These are phyloP conservation scores for Sitta carolinensis DNA, from an alignment of 2,797 vertebrate genomes.

Conservation along the genomic window DNA sequence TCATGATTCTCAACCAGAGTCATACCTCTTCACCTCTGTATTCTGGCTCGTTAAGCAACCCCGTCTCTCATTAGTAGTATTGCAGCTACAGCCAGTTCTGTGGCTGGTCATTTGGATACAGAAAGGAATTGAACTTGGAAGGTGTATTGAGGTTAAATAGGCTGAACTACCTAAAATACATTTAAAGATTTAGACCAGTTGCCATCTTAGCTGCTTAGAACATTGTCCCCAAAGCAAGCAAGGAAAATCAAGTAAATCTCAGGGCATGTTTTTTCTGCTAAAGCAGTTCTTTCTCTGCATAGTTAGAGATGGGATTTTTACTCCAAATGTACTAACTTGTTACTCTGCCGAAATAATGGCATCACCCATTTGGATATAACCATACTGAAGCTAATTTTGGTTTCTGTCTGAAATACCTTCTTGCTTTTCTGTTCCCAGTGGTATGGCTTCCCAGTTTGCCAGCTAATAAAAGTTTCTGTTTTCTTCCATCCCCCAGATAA, in stretches of 20 bases:
- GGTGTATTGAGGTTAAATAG: neutral
- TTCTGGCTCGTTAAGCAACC: neutral
- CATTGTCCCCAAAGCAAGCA: neutral
- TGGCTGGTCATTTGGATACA: neutral
- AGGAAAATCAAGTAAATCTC: neutral
- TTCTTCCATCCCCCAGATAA: slow-evolving; percentile 75
- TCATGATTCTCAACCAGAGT: neutral
- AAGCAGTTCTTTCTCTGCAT: neutral
- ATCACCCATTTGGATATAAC: neutral
- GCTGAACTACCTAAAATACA: neutral
- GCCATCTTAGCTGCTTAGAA: neutral
- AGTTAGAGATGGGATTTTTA: neutral
- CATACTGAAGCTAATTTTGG: neutral
- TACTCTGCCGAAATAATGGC: neutral
- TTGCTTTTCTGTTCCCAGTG: neutral
- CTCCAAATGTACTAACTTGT: neutral
- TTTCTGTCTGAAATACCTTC: neutral
- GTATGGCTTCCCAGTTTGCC: neutral
- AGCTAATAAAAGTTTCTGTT: neutral
- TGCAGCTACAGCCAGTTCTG: neutral
- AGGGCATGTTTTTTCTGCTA: neutral
- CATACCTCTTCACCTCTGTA: neutral
- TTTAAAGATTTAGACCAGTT: neutral
- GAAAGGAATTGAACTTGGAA: neutral
- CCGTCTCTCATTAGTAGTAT: neutral